Percentiles rank a stretch among this genome's conserved stretches.
phyloP scores from a whole-genome alignment of 2,113 vertebrate genomes.

The Melanerpes formicivorus region DNA sequence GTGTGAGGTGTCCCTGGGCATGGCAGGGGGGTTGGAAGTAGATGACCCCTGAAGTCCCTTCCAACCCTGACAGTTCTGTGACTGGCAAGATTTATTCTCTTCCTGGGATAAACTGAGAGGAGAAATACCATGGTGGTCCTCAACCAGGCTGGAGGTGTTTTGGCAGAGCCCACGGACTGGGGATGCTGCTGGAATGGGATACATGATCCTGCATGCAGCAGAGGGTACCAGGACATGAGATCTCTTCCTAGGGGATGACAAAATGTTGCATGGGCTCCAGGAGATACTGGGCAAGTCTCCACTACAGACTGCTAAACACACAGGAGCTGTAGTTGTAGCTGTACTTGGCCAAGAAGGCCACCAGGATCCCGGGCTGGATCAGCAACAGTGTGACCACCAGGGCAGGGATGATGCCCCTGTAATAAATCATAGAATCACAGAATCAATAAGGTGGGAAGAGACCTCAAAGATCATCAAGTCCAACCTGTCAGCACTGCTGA shows the following conservation, averaged over 20 bases:
- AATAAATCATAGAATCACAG: no score
- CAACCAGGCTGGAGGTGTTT: background rate
- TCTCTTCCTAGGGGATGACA: background rate
- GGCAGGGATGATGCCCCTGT: no score
- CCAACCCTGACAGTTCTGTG: no score
- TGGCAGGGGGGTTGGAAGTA: no score
- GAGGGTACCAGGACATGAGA: fast-evolving
- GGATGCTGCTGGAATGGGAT: background rate
- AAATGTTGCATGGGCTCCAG: background rate
- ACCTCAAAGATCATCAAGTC: no score
- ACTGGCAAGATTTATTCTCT: background rate
- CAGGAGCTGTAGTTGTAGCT: background rate
- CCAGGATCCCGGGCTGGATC: no score
- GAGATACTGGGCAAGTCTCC: background rate
- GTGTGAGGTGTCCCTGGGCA: no score
- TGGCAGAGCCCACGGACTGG: background rate
- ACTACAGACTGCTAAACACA: background rate
- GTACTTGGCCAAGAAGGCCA: no score
- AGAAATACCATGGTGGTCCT: background rate
- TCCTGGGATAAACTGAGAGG: background rate
- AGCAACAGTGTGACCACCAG: no score
- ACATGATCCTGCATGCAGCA: background rate
- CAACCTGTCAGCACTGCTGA: no score
- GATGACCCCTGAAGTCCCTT: no score
- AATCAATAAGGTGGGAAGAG: no score